Evolutionary conservation across 2,797 vertebrate species (phyloP), one percentile per base, ranked within the genome.

Genomic region (Smutsia temminckii): DNA sequence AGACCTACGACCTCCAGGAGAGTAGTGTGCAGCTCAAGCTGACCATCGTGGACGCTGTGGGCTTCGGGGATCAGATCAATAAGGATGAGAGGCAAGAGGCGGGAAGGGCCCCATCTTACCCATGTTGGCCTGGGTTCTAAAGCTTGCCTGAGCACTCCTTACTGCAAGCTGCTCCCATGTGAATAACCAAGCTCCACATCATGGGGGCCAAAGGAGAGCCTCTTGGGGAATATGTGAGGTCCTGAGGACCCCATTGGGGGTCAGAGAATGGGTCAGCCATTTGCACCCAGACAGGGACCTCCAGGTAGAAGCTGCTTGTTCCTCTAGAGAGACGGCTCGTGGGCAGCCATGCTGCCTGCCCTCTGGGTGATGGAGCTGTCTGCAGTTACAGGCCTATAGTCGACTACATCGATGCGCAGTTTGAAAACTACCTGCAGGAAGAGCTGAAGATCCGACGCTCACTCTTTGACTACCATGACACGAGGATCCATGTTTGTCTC

Each of bases 381-480:
- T 98, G 94, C 99, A 99, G 99, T 98, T 99, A 99, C 99, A 99
- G 99, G 98, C 99, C 99, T 32, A 99, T 99, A 0, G 99, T 99
- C n/a, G 99, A 99, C 98, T 99, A 99, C 98, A 99, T 99, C 97
- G 99, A 99, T 87, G 99, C 99, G 80, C 99, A 99, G 98, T 99
- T 99, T 98, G 99, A 99, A 98, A 99, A 99, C 97, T 99, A 99
- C 97, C 98, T 99, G 25, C 99, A 99, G 98, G 99, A 99, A 64
- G 99, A 99, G 98, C 98, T 99, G 98, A 99, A 99, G 97, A 99
- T 99, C 97, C 99, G 99, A 40, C 99, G 99, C 6, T 99, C 99
- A 0, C 99, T 99, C 32, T 99, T 99, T 75, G 99, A 99, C 98
- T 99, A 99, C 97, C 99, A 99, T 0, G 99, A 99, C 99, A 99